phyloP scores from a whole-genome alignment of 2,113 vertebrate species.

The Limanda limanda region DNA sequence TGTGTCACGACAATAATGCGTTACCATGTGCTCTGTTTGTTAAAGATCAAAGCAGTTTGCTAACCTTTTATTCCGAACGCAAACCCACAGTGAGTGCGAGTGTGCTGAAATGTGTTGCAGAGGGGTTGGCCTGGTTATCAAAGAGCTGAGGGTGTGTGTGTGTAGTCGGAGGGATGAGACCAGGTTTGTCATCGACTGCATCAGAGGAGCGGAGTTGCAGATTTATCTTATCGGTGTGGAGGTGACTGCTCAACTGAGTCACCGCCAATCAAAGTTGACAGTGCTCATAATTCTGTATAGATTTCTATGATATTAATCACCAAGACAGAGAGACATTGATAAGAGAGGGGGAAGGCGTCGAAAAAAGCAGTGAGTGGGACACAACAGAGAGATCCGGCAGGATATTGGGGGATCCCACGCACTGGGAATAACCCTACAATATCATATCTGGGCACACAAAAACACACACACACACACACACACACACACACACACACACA shows the following conservation, averaged over 20 bases:
- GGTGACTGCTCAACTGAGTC: constrained; percentile 70
- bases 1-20: constrained; percentile 37
- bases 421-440: constrained; percentile 58
- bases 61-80: constrained; percentile 49
- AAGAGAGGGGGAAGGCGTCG: constrained; percentile 29
- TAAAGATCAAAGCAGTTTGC: constrained; percentile 63
- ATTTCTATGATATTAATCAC: constrained; percentile 42
- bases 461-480: constrained; percentile 40
- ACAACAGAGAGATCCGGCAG: constrained; percentile 29
- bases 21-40: constrained; percentile 52
- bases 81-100: constrained; percentile 48
- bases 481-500: constrained; percentile 15
- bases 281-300: constrained; percentile 17
- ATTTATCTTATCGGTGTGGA: constrained; percentile 59
- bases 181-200: constrained; percentile 69
- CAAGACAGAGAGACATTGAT: constrained; percentile 55
- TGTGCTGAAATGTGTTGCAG: constrained; percentile 57
- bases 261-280: constrained; percentile 49
- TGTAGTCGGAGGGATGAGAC: constrained; percentile 47
- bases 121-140: constrained; percentile 58
- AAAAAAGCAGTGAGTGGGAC: constrained; percentile 32
- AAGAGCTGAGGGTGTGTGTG: constrained; percentile 47
- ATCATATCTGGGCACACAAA: constrained; percentile 45
- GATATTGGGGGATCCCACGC: constrained; percentile 52
- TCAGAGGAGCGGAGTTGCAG: constrained; percentile 63